phyloP scores from a whole-genome alignment of 2,797 vertebrate species.

The Chromobotia macracanthus region DNA sequence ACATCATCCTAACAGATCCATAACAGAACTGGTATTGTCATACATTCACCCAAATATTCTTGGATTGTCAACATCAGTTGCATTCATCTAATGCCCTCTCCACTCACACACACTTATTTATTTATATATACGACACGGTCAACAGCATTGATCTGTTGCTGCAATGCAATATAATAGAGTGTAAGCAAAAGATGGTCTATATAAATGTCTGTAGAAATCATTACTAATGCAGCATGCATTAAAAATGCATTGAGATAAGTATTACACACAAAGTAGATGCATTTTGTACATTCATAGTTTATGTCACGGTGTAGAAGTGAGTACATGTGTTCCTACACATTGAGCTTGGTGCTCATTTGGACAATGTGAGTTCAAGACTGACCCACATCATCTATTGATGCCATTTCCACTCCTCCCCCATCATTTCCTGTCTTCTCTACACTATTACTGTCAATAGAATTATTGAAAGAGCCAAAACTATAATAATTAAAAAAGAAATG shows the following conservation, averaged over 20 bases:
- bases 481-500: not conserved
- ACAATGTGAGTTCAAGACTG: not conserved
- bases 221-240: constrained; percentile 31
- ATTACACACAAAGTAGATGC: constrained; percentile 1
- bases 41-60: constrained; percentile 10
- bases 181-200: constrained; percentile 33
- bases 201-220: constrained; percentile 31
- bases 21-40: constrained; percentile 9
- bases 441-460: not conserved
- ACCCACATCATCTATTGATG: not conserved
- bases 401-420: not conserved
- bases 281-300: constrained; percentile 5
- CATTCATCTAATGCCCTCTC: not conserved
- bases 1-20: constrained; percentile 2
- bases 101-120: not conserved
- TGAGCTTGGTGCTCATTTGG: not conserved
- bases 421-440: not conserved
- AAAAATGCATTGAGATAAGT: constrained; percentile 33
- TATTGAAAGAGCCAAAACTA: not conserved
- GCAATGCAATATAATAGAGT: constrained; percentile 30
- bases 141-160: constrained; percentile 5
- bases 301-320: not conserved
- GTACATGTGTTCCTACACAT: not conserved
- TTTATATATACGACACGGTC: constrained; percentile 3
- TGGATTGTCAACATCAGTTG: constrained; percentile 18